phyloP scores from a whole-genome alignment of 2,797 vertebrate species.

The Falco columbarius region DNA sequence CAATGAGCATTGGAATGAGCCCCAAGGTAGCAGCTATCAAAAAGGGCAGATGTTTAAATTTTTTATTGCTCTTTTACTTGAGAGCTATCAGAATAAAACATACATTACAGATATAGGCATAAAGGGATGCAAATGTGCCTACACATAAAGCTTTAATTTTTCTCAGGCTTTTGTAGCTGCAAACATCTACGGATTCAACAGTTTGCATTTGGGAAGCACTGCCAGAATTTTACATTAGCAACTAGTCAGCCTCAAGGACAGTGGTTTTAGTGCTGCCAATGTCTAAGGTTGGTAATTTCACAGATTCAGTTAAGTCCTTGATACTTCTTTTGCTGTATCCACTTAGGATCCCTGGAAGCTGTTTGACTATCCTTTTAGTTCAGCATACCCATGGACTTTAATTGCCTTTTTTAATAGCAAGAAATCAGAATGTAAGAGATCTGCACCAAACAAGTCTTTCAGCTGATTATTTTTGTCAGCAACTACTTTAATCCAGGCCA shows the following conservation, averaged over 20 bases:
- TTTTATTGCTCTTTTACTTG: background rate
- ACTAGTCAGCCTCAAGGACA: background rate
- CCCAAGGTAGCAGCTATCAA: background rate
- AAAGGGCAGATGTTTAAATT: slow-evolving; percentile 20
- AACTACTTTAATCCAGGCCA: background rate
- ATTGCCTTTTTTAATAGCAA: background rate
- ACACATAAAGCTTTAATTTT: background rate
- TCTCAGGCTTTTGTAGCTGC: background rate
- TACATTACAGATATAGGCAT: background rate
- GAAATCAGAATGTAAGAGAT: background rate
- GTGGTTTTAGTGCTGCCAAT: background rate
- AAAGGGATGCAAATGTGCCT: background rate
- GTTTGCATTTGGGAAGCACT: background rate
- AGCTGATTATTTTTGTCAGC: background rate
- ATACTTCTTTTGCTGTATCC: background rate
- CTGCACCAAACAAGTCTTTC: background rate
- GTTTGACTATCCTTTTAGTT: background rate
- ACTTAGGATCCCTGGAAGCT: background rate
- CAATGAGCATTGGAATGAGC: background rate
- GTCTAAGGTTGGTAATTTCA: background rate
- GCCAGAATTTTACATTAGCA: background rate
- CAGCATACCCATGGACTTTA: background rate
- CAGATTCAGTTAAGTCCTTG: background rate
- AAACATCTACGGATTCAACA: background rate
- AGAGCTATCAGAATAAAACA: background rate